Percentiles rank a stretch among this genome's conserved stretches.
phyloP scores from a whole-genome alignment of 2,888 invertebrate species.

The Julus scanicus region DNA sequence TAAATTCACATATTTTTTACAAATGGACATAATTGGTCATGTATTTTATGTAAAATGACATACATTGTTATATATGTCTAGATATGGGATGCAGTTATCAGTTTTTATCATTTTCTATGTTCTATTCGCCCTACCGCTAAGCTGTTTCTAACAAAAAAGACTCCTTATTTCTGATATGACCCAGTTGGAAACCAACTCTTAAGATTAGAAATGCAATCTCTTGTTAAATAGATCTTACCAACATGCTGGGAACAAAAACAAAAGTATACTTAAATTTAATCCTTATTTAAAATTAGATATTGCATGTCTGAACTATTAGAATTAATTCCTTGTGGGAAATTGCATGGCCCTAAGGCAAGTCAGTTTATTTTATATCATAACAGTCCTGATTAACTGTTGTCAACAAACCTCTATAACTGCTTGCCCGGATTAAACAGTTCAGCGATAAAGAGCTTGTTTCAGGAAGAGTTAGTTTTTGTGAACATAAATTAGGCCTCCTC shows the following conservation, averaged over 20 bases:
- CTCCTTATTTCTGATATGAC: not conserved
- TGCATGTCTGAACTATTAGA: not conserved
- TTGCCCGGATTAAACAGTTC: not conserved
- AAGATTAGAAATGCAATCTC: not conserved
- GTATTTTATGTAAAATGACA: no score
- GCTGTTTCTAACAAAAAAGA: no score
- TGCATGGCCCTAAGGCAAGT: not conserved
- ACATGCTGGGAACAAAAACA: no score
- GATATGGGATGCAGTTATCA: no score
- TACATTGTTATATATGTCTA: no score
- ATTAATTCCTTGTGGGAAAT: not conserved
- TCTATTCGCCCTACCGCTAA: no score
- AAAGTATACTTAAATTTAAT: no score
- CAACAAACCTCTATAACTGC: not conserved
- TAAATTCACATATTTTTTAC: no score
- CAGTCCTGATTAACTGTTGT: conserved; percentile 19
- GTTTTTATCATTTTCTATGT: no score
- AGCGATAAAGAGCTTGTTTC: not conserved
- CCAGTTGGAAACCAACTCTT: not conserved
- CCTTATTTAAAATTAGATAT: no score
- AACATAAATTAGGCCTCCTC: not conserved
- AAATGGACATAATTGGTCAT: no score
- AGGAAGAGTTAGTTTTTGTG: not conserved
- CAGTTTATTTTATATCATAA: not conserved
- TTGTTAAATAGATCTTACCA: not conserved